These are phyloP conservation scores for Drosophila miranda DNA, from an alignment of 1,140 invertebrate genomes.

Conservation along the genomic window DNA sequence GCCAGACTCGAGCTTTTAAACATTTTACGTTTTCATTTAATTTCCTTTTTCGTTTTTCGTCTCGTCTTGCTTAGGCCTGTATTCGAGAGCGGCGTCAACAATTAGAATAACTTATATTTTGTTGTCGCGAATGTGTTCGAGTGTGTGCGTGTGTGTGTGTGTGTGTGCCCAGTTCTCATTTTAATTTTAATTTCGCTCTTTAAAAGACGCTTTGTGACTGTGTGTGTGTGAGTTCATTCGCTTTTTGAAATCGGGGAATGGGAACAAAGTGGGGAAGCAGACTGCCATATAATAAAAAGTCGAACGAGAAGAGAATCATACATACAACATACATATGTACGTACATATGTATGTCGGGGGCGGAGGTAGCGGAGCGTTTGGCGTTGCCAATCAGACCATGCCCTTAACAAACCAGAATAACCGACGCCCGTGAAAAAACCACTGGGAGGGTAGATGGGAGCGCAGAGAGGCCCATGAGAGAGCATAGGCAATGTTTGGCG, in stretches of 20 bases:
- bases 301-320: slow-evolving; percentile 18
- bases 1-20: slow-evolving; percentile 7
- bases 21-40: slow-evolving; percentile 24
- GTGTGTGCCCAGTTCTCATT: slow-evolving; percentile 39
- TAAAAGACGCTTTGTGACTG: slow-evolving; percentile 16
- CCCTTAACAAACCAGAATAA: slow-evolving; percentile 55
- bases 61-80: slow-evolving; percentile 33
- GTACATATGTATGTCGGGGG: background rate
- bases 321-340: background rate
- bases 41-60: slow-evolving; percentile 26
- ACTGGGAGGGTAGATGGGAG: too few species aligned
- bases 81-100: slow-evolving; percentile 36
- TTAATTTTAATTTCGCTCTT: slow-evolving; percentile 31
- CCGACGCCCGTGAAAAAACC: background rate
- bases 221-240: slow-evolving; percentile 44
- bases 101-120: slow-evolving; percentile 49
- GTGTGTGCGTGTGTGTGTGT: background rate
- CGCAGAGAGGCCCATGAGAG: too few species aligned
- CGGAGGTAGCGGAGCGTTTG: background rate
- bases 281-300: slow-evolving; percentile 47
- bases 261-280: slow-evolving; percentile 9
- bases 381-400: slow-evolving; percentile 72
- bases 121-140: background rate
- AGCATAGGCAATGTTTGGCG: too few species aligned
- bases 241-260: slow-evolving; percentile 7